phyloP scores from a whole-genome alignment of 2,797 vertebrate species.

The Phoeniculus purpureus region DNA sequence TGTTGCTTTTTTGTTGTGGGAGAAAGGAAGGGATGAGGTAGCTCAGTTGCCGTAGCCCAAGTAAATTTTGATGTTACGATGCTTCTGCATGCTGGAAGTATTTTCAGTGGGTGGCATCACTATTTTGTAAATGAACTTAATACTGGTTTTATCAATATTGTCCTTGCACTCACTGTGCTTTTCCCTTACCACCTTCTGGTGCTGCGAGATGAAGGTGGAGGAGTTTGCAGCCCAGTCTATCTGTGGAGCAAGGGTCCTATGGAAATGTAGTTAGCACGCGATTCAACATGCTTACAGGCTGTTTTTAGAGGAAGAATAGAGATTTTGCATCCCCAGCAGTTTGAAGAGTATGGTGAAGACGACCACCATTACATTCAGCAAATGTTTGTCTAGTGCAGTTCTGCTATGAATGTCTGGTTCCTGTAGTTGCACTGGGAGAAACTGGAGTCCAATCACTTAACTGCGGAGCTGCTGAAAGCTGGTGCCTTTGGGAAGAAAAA shows the following conservation, averaged over 20 bases:
- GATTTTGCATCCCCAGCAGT: neutral
- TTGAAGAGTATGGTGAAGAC: neutral
- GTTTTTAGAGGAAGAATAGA: neutral
- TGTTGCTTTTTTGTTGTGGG: neutral
- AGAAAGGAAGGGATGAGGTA: neutral
- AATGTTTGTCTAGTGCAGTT: neutral
- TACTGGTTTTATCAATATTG: neutral
- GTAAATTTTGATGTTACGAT: neutral
- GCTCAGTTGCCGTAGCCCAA: neutral
- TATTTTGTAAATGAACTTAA: neutral
- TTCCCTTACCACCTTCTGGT: neutral
- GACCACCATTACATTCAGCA: neutral
- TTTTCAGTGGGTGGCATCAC: neutral
- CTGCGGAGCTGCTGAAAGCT: neutral
- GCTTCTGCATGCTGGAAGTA: neutral
- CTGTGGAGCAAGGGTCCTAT: neutral
- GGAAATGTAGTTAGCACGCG: neutral
- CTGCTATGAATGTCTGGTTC: neutral
- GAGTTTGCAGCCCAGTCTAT: neutral
- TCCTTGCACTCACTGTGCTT: neutral
- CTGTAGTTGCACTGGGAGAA: neutral
- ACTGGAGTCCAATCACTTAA: neutral
- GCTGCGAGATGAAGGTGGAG: neutral
- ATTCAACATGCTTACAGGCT: neutral
- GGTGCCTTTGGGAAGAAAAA: neutral